A percentile compares a stretch with the other conserved stretches of the same genome.
Evolutionary conservation across 1,140 invertebrate genomes (phyloP).

Genomic region (Conus ventricosus): DNA sequence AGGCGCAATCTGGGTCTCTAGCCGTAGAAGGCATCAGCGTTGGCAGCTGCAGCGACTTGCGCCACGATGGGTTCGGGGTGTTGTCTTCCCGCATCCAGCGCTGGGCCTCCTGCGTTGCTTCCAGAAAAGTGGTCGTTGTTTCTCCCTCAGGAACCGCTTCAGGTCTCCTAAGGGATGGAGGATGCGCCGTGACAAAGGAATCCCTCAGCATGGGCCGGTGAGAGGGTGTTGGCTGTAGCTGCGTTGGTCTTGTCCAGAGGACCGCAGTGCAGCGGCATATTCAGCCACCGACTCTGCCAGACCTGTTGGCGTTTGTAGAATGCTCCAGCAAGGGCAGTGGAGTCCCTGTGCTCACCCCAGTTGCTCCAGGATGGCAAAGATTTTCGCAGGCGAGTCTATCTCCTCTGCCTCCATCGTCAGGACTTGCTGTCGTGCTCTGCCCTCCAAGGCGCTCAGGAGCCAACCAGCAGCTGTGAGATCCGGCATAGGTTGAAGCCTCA

Average conservation of each 20-base stretch:
- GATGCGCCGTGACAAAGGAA: background rate
- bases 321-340: background rate
- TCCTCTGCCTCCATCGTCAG: background rate
- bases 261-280: background rate
- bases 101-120: background rate
- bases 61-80: background rate
- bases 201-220: background rate
- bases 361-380: background rate
- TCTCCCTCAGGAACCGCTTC: background rate
- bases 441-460: background rate
- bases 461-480: too few relatives aligned
- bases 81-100: background rate
- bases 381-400: background rate
- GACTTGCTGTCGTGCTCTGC: background rate
- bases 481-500: too few relatives aligned
- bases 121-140: background rate
- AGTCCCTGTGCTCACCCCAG: background rate
- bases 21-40: background rate
- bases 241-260: background rate
- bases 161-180: background rate
- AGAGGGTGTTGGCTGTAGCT: background rate
- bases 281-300: background rate
- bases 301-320: background rate
- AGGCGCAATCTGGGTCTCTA: too few relatives aligned
- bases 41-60: background rate